Evolutionary conservation across 2,113 vertebrate genomes (phyloP), one percentile per base, ranked within the genome.

Genomic region (Polypterus bichir): DNA sequence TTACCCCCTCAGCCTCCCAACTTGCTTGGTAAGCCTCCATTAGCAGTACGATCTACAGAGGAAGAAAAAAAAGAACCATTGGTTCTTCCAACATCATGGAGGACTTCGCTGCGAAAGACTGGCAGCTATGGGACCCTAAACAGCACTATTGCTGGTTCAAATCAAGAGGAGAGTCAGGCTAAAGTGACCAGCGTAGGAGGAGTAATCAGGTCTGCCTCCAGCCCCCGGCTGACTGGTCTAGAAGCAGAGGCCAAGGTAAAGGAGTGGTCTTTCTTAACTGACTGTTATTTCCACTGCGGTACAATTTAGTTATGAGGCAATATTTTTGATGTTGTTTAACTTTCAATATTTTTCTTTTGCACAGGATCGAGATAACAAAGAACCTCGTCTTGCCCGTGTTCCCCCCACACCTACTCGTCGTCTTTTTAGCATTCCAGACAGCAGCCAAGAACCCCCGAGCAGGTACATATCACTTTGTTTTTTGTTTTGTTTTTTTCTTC

Each of bases 201-300:
- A 49, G 85, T 89, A 81, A 78, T 74, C 49, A 84, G 86, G 68
- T 88, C 84, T 0, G 86, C 84, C 11, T 88, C 86, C 59, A 88
- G 86, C 62, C 86, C 86, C 46, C 81, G 79, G 61, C 83, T 89
- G 59, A 89, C 80, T 46, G 48, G 48, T 76, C 77, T 83, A 0
- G 83, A 85, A 48, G 61, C 75, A 0, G 83, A 87, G 59, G 60
- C 70, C 49, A 88, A 84, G 82, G 86, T 88, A 70, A 63, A 46
- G 0, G 52, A 27, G 5, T 7, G 45, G 9, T 27, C 10, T 27
- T 6, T 6, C 6, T 51, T 51, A 9, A 51, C 9, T 9, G 49
- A 51, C 2, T 2, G 49, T 51, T 7, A 6, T 51, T 6, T 51
- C 9, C 49, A 6, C 9, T 51, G 49, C 6, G 2, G 49, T 51